phyloP scores from a whole-genome alignment of 1,140 invertebrate species.

The Cotesia typhae region DNA sequence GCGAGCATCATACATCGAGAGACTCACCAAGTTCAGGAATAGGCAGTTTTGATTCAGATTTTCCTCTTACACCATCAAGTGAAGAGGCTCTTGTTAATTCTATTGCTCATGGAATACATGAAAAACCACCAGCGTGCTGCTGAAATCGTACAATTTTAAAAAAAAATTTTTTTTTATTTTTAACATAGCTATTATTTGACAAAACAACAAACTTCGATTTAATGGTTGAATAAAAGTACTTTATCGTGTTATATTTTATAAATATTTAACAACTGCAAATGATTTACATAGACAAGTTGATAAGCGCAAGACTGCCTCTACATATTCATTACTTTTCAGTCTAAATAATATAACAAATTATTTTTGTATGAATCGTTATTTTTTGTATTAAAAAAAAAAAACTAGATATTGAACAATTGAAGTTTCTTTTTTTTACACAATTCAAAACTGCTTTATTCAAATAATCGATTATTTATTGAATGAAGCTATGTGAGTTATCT shows the following conservation, averaged over 20 bases:
- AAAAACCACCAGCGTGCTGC: slow-evolving; percentile 69
- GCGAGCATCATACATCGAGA: slow-evolving; percentile 46
- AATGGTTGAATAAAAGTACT: neutral
- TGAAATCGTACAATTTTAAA: slow-evolving; percentile 44
- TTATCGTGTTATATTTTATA: slow-evolving; percentile 2
- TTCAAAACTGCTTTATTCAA: too few relatives aligned
- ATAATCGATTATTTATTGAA: too few relatives aligned
- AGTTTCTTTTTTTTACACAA: too few relatives aligned
- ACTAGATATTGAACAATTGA: too few relatives aligned
- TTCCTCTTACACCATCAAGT: slow-evolving; percentile 45
- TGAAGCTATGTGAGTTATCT: too few relatives aligned
- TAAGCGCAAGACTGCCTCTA: neutral
- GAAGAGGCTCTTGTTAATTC: slow-evolving; percentile 57
- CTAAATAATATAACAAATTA: neutral
- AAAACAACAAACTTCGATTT: neutral
- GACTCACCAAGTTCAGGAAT: slow-evolving; percentile 62
- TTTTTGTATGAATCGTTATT: slow-evolving; percentile 1
- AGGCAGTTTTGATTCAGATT: slow-evolving; percentile 42
- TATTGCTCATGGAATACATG: slow-evolving; percentile 70
- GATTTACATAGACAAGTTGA: neutral
- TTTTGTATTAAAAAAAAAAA: neutral
- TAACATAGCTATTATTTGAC: too few relatives aligned
- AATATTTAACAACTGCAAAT: neutral
- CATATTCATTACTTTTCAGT: neutral
- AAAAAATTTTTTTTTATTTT: too few relatives aligned